phyloP scores from a whole-genome alignment of 2,113 vertebrate species.

The Junco hyemalis region DNA sequence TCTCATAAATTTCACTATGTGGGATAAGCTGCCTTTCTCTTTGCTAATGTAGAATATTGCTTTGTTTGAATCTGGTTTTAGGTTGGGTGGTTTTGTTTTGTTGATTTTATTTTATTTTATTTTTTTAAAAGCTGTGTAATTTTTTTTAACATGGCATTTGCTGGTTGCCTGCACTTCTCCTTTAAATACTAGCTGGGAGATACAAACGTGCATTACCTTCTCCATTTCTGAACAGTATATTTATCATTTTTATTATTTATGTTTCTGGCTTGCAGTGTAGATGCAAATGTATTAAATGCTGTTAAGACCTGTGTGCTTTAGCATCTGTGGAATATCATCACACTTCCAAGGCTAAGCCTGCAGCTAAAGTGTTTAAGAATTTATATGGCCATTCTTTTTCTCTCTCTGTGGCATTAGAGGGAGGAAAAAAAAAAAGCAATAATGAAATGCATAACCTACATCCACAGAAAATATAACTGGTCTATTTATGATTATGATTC shows the following conservation, averaged over 20 bases:
- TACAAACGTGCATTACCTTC: background rate
- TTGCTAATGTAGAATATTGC: background rate
- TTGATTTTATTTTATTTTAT: background rate
- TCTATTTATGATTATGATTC: constrained; percentile 74
- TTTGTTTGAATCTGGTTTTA: background rate
- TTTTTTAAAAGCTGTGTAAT: background rate
- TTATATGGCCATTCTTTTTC: constrained; percentile 63
- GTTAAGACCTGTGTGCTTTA: constrained; percentile 54
- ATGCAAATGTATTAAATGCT: constrained; percentile 66
- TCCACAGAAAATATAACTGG: constrained; percentile 61
- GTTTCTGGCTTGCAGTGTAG: constrained; percentile 36
- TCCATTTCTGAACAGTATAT: background rate
- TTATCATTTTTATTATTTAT: constrained; percentile 65
- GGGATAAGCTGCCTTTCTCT: background rate
- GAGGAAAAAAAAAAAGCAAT: constrained; percentile 24
- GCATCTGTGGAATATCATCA: constrained; percentile 61
- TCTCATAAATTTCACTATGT: background rate
- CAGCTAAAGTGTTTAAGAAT: constrained; percentile 65
- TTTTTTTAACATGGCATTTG: background rate
- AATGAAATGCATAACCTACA: constrained; percentile 66
- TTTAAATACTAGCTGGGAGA: background rate
- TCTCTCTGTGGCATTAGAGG: constrained; percentile 53
- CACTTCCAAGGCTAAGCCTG: constrained; percentile 59
- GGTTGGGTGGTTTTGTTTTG: background rate
- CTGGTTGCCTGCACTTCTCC: background rate